Percentiles rank a stretch among this genome's conserved stretches.
Evolutionary conservation across 1,140 invertebrate species (phyloP).

Genomic region (Drosophila bipectinata): DNA sequence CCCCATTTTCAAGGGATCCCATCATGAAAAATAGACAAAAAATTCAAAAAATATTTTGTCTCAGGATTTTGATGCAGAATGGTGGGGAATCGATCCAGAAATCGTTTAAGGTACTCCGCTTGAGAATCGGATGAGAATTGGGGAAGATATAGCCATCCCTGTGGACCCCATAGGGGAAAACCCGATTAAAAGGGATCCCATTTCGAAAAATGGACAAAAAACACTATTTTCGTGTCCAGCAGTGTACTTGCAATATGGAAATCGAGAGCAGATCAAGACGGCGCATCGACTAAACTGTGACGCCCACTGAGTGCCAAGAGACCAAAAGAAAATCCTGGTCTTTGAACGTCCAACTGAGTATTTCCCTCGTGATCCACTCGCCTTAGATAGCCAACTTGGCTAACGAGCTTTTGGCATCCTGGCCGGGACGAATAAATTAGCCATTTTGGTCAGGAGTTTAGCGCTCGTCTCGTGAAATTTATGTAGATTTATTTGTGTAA

Average conservation of each 20-base stretch:
- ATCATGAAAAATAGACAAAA: no score
- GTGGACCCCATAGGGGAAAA: no score
- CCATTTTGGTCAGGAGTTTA: constrained; percentile 35
- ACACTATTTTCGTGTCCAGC: not conserved
- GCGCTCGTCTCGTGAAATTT: constrained; percentile 53
- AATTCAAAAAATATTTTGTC: no score
- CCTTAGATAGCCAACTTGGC: constrained; percentile 49
- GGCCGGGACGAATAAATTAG: constrained; percentile 36
- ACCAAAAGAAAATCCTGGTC: not conserved
- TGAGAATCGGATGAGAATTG: no score
- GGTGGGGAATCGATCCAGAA: no score
- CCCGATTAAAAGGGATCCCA: no score
- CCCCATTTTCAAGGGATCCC: no score
- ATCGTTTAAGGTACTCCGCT: no score
- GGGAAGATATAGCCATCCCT: no score
- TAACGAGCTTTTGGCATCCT: constrained; percentile 56
- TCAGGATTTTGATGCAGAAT: no score
- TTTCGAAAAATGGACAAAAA: no score
- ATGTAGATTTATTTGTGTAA: constrained; percentile 80
- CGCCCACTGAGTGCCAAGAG: constrained; percentile 26
- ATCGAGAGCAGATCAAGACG: constrained; percentile 19
- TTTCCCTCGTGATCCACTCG: constrained; percentile 9
- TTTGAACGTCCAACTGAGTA: constrained; percentile 4
- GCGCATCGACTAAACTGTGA: constrained; percentile 59
- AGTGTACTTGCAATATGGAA: constrained; percentile 27